Conservation (phyloP, 23 tunicate species). For the Oikopleura dioica region DNA sequence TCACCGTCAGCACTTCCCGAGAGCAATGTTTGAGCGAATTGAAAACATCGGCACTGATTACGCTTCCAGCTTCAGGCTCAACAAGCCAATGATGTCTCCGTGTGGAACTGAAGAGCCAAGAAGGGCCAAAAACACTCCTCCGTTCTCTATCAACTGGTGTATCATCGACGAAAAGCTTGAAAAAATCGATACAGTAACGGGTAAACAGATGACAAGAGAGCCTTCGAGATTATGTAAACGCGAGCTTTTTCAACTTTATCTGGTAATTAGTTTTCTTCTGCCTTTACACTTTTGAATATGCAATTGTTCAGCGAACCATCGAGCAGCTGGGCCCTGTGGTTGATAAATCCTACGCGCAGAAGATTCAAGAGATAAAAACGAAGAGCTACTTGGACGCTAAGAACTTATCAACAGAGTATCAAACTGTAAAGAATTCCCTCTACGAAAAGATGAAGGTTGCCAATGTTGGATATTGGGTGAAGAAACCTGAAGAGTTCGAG, state of each 20-base stretch:
- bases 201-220: conserved; percentile 17
- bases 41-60: conserved; percentile 15
- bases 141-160: conserved; percentile 53
- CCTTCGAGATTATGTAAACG: conserved; percentile 38
- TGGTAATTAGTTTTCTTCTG: background rate
- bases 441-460: conserved; percentile 22
- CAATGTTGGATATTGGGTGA: conserved; percentile 47
- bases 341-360: background rate
- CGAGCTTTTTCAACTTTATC: conserved; percentile 23
- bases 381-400: background rate
- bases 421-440: conserved; percentile 32
- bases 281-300: background rate
- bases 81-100: background rate
- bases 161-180: conserved; percentile 14
- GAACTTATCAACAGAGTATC: background rate
- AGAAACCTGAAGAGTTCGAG: conserved; percentile 45
- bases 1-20: conserved; percentile 31
- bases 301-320: background rate
- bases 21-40: conserved; percentile 30
- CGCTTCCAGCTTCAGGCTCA: background rate
- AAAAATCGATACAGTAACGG: conserved; percentile 26
- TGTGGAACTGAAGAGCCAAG: conserved; percentile 17
- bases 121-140: conserved; percentile 40
- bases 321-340: too few species aligned
- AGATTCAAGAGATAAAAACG: background rate